Conservation (phyloP, 2,888 invertebrate species). For the Lepetodrilus schrolli region DNA sequence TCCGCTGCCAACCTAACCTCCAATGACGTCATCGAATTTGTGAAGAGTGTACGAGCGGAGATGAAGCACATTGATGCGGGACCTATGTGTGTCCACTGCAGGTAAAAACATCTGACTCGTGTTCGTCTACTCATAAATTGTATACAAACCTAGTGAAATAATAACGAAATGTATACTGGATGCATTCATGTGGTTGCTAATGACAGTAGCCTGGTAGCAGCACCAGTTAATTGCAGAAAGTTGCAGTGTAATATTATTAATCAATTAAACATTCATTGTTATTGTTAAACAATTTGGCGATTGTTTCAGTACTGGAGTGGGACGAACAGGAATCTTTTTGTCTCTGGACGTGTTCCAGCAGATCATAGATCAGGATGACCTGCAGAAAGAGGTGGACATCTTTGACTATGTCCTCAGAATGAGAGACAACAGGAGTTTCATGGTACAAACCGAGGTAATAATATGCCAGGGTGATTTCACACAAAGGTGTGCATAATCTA, state of each 20-base stretch:
- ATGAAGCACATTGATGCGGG: not conserved
- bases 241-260: no score
- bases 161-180: no score
- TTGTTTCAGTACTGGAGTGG: conserved; percentile 86
- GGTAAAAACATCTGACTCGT: not conserved
- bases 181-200: no score
- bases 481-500: no score
- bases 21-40: conserved; percentile 25
- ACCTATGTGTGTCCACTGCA: conserved; percentile 8
- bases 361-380: conserved; percentile 79
- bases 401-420: conserved; percentile 83
- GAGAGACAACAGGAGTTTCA: conserved; percentile 82
- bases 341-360: conserved; percentile 83
- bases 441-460: conserved; percentile 83
- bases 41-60: conserved; percentile 5
- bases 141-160: no score
- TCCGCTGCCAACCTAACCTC: not conserved
- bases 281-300: no score
- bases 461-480: no score
- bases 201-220: no score
- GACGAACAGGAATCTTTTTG: conserved; percentile 85
- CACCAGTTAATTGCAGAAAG: no score
- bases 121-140: no score
- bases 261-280: no score
- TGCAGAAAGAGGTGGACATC: conserved; percentile 80